Evolutionary conservation across 92 coral and sea anemone species (phyloP).

Genomic region (Meandrina meandrites): DNA sequence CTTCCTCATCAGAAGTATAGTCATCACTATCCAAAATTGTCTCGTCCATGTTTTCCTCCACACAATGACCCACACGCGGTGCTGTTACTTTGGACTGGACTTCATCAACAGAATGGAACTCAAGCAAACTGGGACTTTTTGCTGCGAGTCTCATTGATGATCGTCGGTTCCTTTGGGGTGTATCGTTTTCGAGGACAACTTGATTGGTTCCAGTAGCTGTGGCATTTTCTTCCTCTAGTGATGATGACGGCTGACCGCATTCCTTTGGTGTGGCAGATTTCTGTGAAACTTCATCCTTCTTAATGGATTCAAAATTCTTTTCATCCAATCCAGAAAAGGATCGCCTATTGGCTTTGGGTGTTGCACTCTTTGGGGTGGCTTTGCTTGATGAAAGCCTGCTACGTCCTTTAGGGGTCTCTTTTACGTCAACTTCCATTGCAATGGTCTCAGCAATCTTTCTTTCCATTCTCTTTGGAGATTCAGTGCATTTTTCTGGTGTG

Average conservation of each 20-base stretch:
- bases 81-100: neutral
- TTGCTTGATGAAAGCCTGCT: neutral
- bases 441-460: neutral
- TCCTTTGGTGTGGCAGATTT: neutral
- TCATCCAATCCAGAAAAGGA: neutral
- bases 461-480: neutral
- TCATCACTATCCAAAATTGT: constrained; percentile 40
- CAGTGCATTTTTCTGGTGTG: neutral
- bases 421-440: neutral
- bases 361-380: neutral
- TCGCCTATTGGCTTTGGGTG: neutral
- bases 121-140: constrained; percentile 1
- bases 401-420: neutral
- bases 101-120: neutral
- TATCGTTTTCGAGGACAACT: neutral
- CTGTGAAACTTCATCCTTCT: neutral
- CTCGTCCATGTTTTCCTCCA: constrained; percentile 12
- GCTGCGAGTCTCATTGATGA: constrained; percentile 28
- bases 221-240: neutral
- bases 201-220: constrained; percentile 8
- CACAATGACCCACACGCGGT: neutral
- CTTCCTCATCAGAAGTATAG: constrained; percentile 44
- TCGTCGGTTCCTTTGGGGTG: neutral
- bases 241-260: neutral
- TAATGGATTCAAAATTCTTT: neutral